These are phyloP conservation scores for Eupithecia vulgata DNA, from an alignment of 2,888 invertebrate genomes.

Conservation along the genomic window DNA sequence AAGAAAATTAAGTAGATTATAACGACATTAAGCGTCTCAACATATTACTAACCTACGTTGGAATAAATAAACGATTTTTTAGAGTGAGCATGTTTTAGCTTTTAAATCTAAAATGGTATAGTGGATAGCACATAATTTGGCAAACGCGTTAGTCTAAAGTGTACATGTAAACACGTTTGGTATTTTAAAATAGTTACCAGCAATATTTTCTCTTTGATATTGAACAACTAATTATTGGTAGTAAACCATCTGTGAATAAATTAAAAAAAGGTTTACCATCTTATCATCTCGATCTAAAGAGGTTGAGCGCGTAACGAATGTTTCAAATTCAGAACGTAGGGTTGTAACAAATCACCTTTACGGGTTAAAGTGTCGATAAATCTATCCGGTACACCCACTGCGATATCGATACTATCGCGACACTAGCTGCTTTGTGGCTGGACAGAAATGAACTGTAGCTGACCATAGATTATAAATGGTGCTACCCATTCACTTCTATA, in stretches of 20 bases:
- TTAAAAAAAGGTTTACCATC: constrained; percentile 23
- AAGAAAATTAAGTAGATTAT: too few species aligned
- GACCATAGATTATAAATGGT: constrained; percentile 23
- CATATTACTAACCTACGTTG: too few species aligned
- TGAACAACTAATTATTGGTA: constrained; percentile 11
- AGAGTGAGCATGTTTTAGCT: not conserved
- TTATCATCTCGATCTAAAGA: constrained; percentile 39
- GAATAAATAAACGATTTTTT: too few species aligned
- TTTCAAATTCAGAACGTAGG: constrained; percentile 53
- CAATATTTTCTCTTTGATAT: constrained; percentile 8
- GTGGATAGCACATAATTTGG: not conserved
- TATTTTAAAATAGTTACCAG: constrained; percentile 1
- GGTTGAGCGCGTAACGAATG: constrained; percentile 46
- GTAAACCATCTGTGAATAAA: constrained; percentile 17
- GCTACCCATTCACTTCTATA: not conserved
- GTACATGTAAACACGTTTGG: constrained; percentile 1
- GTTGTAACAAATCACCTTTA: constrained; percentile 75
- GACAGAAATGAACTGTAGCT: constrained; percentile 67
- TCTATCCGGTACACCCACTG: constrained; percentile 73
- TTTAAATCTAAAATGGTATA: not conserved
- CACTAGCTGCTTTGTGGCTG: constrained; percentile 65
- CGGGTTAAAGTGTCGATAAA: constrained; percentile 73
- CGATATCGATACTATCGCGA: constrained; percentile 66
- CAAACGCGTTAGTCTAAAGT: not conserved
- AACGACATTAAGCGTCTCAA: too few species aligned